Percentiles rank a stretch among this genome's conserved stretches.
Evolutionary conservation across 2,797 vertebrate species (phyloP).

Genomic region (Leuciscus waleckii): DNA sequence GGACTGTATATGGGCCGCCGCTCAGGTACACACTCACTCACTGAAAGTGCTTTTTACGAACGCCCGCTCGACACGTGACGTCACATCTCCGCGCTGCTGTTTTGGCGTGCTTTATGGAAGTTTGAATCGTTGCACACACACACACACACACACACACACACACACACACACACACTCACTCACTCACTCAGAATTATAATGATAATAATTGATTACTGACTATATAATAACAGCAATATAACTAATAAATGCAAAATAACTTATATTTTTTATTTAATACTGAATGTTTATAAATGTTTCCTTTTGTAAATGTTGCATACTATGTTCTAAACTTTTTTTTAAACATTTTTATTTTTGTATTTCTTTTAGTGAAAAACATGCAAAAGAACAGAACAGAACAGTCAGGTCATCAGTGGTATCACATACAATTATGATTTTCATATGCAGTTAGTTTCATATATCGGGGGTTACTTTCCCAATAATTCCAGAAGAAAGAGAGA

Average conservation of each 20-base stretch:
- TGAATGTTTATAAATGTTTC: neutral
- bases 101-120: no score
- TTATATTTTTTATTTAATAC: neutral
- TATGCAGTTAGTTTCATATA: neutral
- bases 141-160: no score
- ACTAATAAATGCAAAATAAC: neutral
- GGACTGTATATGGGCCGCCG: conserved; percentile 98
- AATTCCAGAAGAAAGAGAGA: neutral
- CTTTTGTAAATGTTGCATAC: neutral
- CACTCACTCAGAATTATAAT: no score
- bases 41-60: no score
- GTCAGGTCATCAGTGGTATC: neutral
- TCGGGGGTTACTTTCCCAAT: neutral
- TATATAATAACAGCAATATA: neutral
- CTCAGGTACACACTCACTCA: conserved; percentile 82
- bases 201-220: no score
- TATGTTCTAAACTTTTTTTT: neutral
- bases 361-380: neutral
- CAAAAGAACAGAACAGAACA: conserved; percentile 3
- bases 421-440: neutral
- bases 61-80: no score
- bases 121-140: no score
- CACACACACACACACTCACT: no score
- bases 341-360: neutral
- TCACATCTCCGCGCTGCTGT: no score